Percentiles rank a stretch among this genome's conserved stretches.
Conservation (phyloP, 2,888 invertebrate genomes). For the Crocallis elinguaria region DNA sequence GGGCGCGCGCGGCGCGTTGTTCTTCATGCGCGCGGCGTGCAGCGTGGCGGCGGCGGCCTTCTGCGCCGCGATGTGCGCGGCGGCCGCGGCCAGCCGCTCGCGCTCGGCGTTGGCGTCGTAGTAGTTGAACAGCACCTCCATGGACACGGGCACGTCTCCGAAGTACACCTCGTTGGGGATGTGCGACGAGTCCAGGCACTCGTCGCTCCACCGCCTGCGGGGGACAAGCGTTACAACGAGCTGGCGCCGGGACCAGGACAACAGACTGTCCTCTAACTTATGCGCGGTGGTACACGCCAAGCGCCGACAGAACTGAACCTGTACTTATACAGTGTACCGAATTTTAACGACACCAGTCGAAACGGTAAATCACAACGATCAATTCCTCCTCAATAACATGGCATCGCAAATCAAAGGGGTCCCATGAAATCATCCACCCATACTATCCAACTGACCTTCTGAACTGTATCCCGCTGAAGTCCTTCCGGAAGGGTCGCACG, state of each 20-base stretch:
- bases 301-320: no score
- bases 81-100: slow-evolving; percentile 72
- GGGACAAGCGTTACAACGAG: neutral
- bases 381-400: no score
- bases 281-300: no score
- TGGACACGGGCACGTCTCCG: slow-evolving; percentile 80
- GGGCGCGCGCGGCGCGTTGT: neutral
- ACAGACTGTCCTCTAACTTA: no score
- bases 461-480: slow-evolving; percentile 82
- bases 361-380: no score
- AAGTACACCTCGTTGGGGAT: slow-evolving; percentile 84
- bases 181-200: slow-evolving; percentile 80
- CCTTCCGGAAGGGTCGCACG: slow-evolving; percentile 76
- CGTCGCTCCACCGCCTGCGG: slow-evolving; percentile 82
- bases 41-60: slow-evolving; percentile 76
- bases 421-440: no score
- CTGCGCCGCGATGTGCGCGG: slow-evolving; percentile 78
- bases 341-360: no score
- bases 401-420: no score
- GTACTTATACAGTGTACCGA: no score
- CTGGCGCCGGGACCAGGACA: no score
- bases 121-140: slow-evolving; percentile 78
- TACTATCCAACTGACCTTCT: slow-evolving; percentile 58
- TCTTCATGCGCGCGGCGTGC: slow-evolving; percentile 13
- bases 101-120: slow-evolving; percentile 81